phyloP scores from a whole-genome alignment of 2,888 invertebrate genomes.

The Archips crataeganus region DNA sequence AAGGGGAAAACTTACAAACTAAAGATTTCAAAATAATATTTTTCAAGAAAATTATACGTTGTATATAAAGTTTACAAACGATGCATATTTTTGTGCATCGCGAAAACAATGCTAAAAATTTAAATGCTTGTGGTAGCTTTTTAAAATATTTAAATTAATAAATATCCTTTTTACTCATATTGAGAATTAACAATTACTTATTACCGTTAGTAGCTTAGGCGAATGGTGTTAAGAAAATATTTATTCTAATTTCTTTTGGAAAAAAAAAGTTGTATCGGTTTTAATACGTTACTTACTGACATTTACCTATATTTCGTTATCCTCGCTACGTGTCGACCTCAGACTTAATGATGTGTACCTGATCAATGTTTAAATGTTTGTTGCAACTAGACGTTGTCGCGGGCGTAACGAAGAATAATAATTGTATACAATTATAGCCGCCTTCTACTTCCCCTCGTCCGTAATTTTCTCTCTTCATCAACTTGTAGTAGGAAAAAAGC shows the following conservation, averaged over 20 bases:
- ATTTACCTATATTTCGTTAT: conserved; percentile 32
- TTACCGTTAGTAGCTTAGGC: background rate
- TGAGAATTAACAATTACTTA: background rate
- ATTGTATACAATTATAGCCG: conserved; percentile 1
- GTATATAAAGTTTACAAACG: conserved; percentile 8
- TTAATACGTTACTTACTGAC: conserved; percentile 20
- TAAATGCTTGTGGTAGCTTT: background rate
- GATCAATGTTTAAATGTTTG: conserved; percentile 16
- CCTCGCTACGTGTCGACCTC: conserved; percentile 19
- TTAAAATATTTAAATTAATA: background rate
- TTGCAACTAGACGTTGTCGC: background rate
- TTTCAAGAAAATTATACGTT: background rate
- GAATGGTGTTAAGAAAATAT: background rate
- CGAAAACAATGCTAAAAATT: background rate
- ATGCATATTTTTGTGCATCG: background rate
- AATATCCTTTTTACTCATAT: background rate
- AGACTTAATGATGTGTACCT: conserved; percentile 26
- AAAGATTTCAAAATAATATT: background rate
- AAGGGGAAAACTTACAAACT: conserved; percentile 34
- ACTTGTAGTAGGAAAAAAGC: conserved; percentile 7
- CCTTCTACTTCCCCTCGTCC: conserved; percentile 18
- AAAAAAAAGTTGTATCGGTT: background rate
- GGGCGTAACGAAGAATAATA: conserved; percentile 1
- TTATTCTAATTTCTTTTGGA: background rate
- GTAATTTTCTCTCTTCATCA: conserved; percentile 15